phyloP scores from a whole-genome alignment of 2,797 vertebrate genomes.

The Pangasius mekongensis region DNA sequence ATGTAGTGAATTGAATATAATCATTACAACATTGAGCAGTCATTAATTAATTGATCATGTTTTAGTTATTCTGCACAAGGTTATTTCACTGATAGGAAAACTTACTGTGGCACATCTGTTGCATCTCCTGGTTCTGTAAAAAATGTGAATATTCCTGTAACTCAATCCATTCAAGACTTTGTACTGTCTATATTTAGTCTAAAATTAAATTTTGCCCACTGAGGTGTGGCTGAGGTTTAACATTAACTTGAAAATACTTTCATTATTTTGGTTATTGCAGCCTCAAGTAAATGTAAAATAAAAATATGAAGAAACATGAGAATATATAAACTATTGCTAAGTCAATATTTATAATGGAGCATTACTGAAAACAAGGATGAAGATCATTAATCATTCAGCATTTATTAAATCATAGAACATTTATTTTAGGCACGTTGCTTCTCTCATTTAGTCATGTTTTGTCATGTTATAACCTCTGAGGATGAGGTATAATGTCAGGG shows the following conservation, averaged over 20 bases:
- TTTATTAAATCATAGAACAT: neutral
- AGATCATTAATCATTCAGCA: neutral
- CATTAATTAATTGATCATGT: neutral
- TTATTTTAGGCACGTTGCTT: neutral
- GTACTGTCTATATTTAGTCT: neutral
- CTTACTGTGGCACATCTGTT: slow-evolving; percentile 78
- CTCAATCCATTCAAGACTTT: slow-evolving; percentile 1
- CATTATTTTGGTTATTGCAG: neutral
- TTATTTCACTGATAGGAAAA: slow-evolving; percentile 28
- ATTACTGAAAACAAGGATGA: neutral
- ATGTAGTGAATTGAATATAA: neutral
- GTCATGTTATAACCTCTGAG: no score
- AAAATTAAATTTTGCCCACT: neutral
- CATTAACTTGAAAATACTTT: slow-evolving; percentile 21
- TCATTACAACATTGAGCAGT: neutral
- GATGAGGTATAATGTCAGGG: neutral
- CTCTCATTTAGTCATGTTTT: neutral
- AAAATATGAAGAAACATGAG: neutral
- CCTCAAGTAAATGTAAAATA: neutral
- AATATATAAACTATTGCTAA: neutral
- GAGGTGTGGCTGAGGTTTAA: neutral
- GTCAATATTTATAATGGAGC: neutral
- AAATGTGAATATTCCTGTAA: neutral
- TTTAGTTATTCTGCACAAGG: neutral
- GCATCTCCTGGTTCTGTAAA: slow-evolving; percentile 68